Evolutionary conservation across 2,888 invertebrate genomes (phyloP), one percentile per base, ranked within the genome.

Genomic region (Calameuta idolon): DNA sequence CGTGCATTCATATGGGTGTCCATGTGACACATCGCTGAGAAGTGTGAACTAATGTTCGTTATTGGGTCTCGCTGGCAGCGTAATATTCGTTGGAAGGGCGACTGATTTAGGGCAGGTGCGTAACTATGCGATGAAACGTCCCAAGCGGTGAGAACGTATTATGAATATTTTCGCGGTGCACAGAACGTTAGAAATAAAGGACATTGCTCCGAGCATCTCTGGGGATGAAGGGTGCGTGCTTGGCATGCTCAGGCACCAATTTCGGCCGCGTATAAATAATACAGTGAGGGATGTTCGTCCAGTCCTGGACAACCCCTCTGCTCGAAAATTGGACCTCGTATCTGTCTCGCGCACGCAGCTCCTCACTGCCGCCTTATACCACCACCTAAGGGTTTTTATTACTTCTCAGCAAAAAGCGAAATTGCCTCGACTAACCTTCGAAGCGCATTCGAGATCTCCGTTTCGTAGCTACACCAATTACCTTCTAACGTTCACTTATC

Each of bases 261-360:
- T 91, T 89, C 86, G 85, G 84, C 82, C 82, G 81, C 85, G 83
- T 87, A 90, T 91, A 90, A 91, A 90, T 91, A 90, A 91, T 90
- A 90, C 83, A 87, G 85, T 85, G 88, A 88, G 86, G 87, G 87
- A 89, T 88, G 87, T 84, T 85, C 84, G 84, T 87, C 86, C 84
- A 82, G 79, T 81, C 86, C 83, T 84, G 86, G 83, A 84, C 83
- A 80, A 55, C 82, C 80, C 83, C 80, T 81, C 77, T 80, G 81
- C 80, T 79, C 81, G 85, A 87, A 89, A 91, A 91, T 91, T 90
- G 89, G 90, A 90, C 89, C 92, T 92, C 94, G 91, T 89, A 89
- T 91, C 90, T 88, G 84, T 92, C 93, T 87, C 87, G 83, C 81
- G 84, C 86, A 88, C 81, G 80, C 79, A 69, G 73, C 74, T 73